Evolutionary conservation across 2,113 vertebrate species (phyloP), one percentile per base, ranked within the genome.

Genomic region (Tychaedon coryphoeus): DNA sequence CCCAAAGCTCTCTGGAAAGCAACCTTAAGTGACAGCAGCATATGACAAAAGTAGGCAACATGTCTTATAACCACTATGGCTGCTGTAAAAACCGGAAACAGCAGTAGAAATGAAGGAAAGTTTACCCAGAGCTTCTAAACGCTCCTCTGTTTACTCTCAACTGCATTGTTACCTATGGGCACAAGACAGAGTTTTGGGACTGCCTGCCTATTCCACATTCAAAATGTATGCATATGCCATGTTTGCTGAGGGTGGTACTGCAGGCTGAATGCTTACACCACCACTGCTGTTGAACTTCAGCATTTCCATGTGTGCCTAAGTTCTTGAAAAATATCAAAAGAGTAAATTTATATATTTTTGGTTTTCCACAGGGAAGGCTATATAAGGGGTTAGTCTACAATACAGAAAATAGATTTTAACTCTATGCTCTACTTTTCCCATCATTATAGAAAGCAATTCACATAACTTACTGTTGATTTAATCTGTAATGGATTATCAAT

Each of bases 381-480:
- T 24, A 13, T 40, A 64, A 61, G 16, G 23, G 67, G 24, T 65
- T 34, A 82, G 17, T 10, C 47, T 51, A 75, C 14, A 47, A 86
- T 62, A 76, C 1, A 86, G 34, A 20, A 83, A 47, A 2, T 1
- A 7, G 3, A 42, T 56, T 57, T 91, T 66, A 77, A 74, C 19
- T 70, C 42, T 10, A 57, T 86, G n/a, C 6, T n/a, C n/a, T 65
- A 42, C 6, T 69, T 76, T 58, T 57, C 25, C 14, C 13, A 62
- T 19, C 9, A 36, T 73, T 90, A 50, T 1, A 65, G 42, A 82
- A 81, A 88, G 8, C 10, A 90, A 76, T 26, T 83, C 14, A 61
- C 3, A 8, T 75, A 65, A 98, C 99, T 99, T 97, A 99, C 99
- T 53, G 97, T 95, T 85, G 98, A 98, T 84, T 96, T 98, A 76